Percentiles rank a stretch among this genome's conserved stretches.
phyloP scores from a whole-genome alignment of 2,888 invertebrate species.

The Mimachlamys varia region DNA sequence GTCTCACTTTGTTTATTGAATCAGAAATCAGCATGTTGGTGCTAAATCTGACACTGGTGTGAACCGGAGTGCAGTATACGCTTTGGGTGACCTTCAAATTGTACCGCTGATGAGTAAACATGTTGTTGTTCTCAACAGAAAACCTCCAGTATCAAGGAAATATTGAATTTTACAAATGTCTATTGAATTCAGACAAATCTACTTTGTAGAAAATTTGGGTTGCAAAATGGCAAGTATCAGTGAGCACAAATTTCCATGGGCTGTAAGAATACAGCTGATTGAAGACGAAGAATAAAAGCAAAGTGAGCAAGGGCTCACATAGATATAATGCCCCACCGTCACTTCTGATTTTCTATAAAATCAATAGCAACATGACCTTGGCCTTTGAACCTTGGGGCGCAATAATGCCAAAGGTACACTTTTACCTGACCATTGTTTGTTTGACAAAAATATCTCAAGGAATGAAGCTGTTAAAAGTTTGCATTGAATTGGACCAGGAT shows the following conservation, averaged over 20 bases:
- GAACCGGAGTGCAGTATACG: neutral
- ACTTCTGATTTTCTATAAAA: no score
- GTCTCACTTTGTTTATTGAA: neutral
- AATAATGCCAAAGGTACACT: no score
- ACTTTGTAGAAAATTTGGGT: neutral
- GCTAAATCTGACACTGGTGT: neutral
- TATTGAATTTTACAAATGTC: neutral
- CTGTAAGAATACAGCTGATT: no score
- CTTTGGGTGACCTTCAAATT: neutral
- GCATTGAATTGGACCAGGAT: no score
- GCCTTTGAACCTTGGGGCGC: no score
- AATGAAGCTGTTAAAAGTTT: no score
- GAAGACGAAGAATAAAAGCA: no score
- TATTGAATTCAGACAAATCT: neutral
- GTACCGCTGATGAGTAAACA: slow-evolving; percentile 7
- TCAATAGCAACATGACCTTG: no score
- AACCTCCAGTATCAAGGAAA: neutral
- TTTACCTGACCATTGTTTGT: no score
- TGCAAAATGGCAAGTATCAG: neutral
- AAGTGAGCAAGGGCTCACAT: no score
- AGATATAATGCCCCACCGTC: no score
- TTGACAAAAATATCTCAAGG: no score
- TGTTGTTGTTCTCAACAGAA: neutral
- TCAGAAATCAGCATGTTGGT: neutral
- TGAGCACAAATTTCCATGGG: neutral